Percentiles rank a stretch among this genome's conserved stretches.
phyloP scores from a whole-genome alignment of 1,140 invertebrate species.

The Meloidogyne hapla region DNA sequence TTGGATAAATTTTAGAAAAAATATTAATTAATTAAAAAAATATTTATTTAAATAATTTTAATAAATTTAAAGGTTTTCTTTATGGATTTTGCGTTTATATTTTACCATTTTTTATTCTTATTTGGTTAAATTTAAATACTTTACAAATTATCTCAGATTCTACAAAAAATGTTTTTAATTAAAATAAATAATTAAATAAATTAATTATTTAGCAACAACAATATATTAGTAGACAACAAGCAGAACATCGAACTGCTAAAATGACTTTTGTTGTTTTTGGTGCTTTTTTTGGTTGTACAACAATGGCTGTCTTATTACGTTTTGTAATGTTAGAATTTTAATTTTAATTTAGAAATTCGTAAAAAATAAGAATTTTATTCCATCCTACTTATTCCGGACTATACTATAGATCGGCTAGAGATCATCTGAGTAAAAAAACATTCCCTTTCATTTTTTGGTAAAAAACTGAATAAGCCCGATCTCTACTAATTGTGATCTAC shows the following conservation, averaged over 20 bases:
- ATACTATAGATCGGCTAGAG: background rate
- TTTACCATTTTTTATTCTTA: constrained; percentile 40
- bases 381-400: no score
- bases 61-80: constrained; percentile 26
- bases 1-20: background rate
- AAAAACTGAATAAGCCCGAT: no score
- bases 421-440: no score
- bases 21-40: background rate
- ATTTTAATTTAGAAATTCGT: constrained; percentile 6
- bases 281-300: constrained; percentile 48
- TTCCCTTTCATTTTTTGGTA: no score
- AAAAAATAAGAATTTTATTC: background rate
- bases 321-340: constrained; percentile 37
- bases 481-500: no score
- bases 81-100: constrained; percentile 45
- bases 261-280: constrained; percentile 46
- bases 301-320: constrained; percentile 34
- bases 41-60: no score
- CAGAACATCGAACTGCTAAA: constrained; percentile 47
- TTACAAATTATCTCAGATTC: constrained; percentile 20
- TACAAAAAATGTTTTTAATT: constrained; percentile 10
- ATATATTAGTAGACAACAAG: constrained; percentile 26
- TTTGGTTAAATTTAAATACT: constrained; percentile 49
- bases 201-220: constrained; percentile 1
- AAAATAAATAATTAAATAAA: background rate